Base-by-base conservation (phyloP, 1,140 invertebrate species). In the Magallana gigas region DNA sequence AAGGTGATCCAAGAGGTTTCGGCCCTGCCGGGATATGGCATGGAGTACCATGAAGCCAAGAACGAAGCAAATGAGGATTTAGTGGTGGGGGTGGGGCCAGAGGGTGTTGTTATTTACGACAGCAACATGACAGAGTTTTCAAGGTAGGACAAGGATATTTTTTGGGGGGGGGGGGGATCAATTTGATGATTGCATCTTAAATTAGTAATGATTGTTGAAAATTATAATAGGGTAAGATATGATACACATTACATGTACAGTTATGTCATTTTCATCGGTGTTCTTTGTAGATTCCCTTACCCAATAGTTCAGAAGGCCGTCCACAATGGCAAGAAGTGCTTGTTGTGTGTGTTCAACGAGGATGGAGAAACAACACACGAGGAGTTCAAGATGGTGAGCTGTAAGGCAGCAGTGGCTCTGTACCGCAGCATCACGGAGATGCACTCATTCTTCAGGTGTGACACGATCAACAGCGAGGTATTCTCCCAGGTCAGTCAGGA, bases 401-500 rank as follows among this genome's bases (percentile, higher is more conserved):
- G 96, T 82, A 96, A 96, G 36, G 96, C 97, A 18, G 97, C 97
- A 9, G 97, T 96, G 18, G 97, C 97, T 59, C 94, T 98, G 2
- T 98, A 98, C 93, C 95, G 97, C 68, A 97, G 97, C n/a, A 97
- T 98, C 84, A 98, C 97, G 0, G 98, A 98, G 94, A 97, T 97
- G 92, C 97, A 98, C 93, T 97, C 97, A 6, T 98, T 98, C 95
- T 98, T 98, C 94, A 97, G 97, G 91, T 98, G 97, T 95, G 97
- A 98, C 93, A 98, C 97, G 0, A 97, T 98, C 1, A 96, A 97
- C 14, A 97, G 96, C 91, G 97, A 97, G 85, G 97, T 98, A 48
- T 98, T 97, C 5, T 96, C 97, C 76, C 97, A 98, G 94, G 98
- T 97, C 92, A 97, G 98, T 59, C 96, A 97, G 86, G 97, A 98